Base-by-base conservation (phyloP, 64 coral and sea anemone genomes). In the Actinia tenebrosa region DNA sequence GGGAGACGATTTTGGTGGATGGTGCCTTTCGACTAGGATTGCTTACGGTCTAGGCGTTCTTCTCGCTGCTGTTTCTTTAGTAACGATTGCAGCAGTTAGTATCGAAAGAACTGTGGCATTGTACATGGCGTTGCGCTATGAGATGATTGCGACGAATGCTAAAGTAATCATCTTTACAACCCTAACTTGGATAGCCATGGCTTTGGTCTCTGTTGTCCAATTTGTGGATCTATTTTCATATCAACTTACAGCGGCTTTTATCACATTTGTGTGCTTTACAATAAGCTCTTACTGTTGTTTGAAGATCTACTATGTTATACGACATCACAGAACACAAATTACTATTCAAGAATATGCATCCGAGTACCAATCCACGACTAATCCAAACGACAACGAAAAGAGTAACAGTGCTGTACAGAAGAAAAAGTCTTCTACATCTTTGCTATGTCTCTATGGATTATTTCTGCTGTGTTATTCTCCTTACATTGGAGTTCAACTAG, bases 311-410 rank as follows among this genome's bases (percentile, higher is more conserved):
- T 25, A 42, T 6, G 55, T 85, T 5, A 25, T 85, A 11, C 55
- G 43, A 9, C 83, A 85, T 15, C 83, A 85, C 56, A 4, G 83
- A 85, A 85, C 83, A 59, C 83, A 85, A 85, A 85, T 85, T 19
- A 43, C 20, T 0, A 58, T 61, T 20, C 83, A 85, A 45, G 83
- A 85, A 27, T 63, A 64, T 54, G 83, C 43, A 25, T 61, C 83
- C 3, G 60, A 85, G 18, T 81, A 81, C 17, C 20, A 81, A 20
- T 15, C 11, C 69, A 15, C 69, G 0, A 42, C 26, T 15, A 37
- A 10, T 13, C 11, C 7, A 1, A 42, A 0, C 26, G 23, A 75
- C 26, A 75, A 75, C 16, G 69, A 75, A 50, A 81, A 52, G 22
- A 37, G 14, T 4, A 79, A 44, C 37, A 52, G 15, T 45, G 63